Base-by-base conservation (phyloP, 2,797 vertebrate species). In the Ficedula albicollis region DNA sequence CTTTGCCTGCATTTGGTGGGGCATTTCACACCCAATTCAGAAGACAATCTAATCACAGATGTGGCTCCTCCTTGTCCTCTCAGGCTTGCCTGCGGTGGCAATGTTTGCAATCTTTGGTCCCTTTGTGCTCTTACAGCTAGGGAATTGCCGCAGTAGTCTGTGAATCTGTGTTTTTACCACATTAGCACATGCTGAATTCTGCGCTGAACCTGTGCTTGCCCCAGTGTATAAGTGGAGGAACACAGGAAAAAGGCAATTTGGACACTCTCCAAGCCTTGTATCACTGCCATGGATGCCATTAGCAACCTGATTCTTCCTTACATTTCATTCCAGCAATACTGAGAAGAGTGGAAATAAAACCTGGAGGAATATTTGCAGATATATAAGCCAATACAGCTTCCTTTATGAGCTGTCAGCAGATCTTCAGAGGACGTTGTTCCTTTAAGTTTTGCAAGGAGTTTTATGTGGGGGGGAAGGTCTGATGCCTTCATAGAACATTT, bases 231-330 rank as follows among this genome's bases (percentile, higher is more conserved):
- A 64, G 49, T 41, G 69, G 34, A 90, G n/a, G 7, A 92, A 66
- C 14, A 41, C 21, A 78, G 56, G 74, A 84, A 96, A 89, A 85
- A 66, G 41, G 67, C 48, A 84, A 48, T 52, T 72, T 87, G 66
- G 43, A 85, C 15, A 34, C 7, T 73, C 43, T 81, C 68, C 78
- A 92, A 74, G 30, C 20, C 34, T 70, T 87, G 30, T 68, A 80
- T 72, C 77, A 32, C n/a, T 62, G 76, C 30, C 62, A 27, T 38
- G 18, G 38, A 46, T 48, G 34, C 63, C 60, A 70, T 72, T 77
- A 84, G 60, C 60, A 87, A 44, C 21, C 60, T 25, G 25, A 54
- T 46, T 87, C 49, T 79, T 73, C 55, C 48, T 55, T 67, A n/a
- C 11, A 41, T 60, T 79, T 73, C 38, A 52, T 70, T 84, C 38